These are phyloP conservation scores for Anguilla megastoma DNA, from an alignment of 2,797 vertebrate genomes.

Conservation along the genomic window DNA sequence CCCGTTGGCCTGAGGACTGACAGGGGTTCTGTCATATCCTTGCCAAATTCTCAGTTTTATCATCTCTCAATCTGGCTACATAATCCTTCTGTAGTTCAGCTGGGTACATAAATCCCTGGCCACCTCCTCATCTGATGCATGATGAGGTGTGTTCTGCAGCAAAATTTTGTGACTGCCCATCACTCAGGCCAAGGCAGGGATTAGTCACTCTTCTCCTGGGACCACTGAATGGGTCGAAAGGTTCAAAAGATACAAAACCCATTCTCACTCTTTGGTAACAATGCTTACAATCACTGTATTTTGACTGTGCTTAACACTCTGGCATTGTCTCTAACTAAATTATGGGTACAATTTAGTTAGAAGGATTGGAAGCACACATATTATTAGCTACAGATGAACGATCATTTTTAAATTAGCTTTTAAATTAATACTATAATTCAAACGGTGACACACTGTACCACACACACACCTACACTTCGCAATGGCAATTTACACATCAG, in stretches of 20 bases:
- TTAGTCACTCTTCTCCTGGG: background rate
- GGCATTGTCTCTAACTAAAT: background rate
- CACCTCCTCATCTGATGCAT: background rate
- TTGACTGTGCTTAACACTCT: background rate
- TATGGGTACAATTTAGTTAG: conserved; percentile 3
- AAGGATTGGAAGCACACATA: background rate
- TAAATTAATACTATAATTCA: conserved; percentile 17
- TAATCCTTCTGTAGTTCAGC: background rate
- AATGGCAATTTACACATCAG: background rate
- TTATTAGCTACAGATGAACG: background rate
- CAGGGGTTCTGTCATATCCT: background rate
- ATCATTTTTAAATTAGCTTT: conserved; percentile 10
- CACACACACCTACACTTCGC: background rate
- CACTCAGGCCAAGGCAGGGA: background rate
- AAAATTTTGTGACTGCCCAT: background rate
- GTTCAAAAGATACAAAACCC: background rate
- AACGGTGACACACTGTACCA: background rate
- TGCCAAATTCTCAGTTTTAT: background rate
- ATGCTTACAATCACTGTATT: background rate
- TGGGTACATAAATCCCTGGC: background rate
- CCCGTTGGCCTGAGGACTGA: background rate
- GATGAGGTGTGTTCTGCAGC: background rate
- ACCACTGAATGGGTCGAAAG: background rate
- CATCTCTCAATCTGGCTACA: background rate
- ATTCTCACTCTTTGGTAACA: background rate